A percentile compares a stretch with the other conserved stretches of the same genome.
Conservation (phyloP, 1,140 invertebrate species). For the Trachymyrmex septentrionalis region DNA sequence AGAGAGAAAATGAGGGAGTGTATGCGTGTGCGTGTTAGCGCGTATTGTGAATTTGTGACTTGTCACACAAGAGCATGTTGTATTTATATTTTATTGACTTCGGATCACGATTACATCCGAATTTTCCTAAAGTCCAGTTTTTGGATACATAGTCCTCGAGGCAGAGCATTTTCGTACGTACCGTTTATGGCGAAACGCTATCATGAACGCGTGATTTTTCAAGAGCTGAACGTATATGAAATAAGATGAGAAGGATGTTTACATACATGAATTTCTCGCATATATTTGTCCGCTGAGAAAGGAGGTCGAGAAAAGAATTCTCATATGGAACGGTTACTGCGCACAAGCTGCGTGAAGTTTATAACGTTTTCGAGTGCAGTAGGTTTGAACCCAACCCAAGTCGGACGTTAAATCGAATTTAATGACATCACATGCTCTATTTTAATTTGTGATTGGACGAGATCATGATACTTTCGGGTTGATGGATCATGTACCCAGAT, state of each 20-base stretch:
- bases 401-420: no score
- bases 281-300: slow-evolving; percentile 27
- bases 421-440: no score
- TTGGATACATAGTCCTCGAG: slow-evolving; percentile 25
- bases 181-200: slow-evolving; percentile 34
- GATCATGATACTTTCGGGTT: no score
- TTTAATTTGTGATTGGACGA: no score
- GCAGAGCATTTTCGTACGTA: slow-evolving; percentile 40
- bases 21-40: slow-evolving; percentile 26
- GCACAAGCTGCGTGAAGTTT: slow-evolving; percentile 28
- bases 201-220: slow-evolving; percentile 31
- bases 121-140: slow-evolving; percentile 65
- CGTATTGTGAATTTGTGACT: slow-evolving; percentile 27
- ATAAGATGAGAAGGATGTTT: slow-evolving; percentile 14
- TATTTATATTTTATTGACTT: slow-evolving; percentile 72
- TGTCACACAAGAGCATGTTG: slow-evolving; percentile 42
- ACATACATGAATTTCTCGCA: slow-evolving; percentile 13
- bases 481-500: no score
- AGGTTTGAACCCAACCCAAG: no score
- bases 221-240: slow-evolving; percentile 28
- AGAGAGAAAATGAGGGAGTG: slow-evolving; percentile 5
- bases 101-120: slow-evolving; percentile 65
- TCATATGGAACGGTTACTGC: slow-evolving; percentile 3
- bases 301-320: neutral
- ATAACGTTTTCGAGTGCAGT: no score